Percentiles rank a stretch among this genome's conserved stretches.
phyloP scores from a whole-genome alignment of 2,888 invertebrate species.

The Stenotaenia linearis region DNA sequence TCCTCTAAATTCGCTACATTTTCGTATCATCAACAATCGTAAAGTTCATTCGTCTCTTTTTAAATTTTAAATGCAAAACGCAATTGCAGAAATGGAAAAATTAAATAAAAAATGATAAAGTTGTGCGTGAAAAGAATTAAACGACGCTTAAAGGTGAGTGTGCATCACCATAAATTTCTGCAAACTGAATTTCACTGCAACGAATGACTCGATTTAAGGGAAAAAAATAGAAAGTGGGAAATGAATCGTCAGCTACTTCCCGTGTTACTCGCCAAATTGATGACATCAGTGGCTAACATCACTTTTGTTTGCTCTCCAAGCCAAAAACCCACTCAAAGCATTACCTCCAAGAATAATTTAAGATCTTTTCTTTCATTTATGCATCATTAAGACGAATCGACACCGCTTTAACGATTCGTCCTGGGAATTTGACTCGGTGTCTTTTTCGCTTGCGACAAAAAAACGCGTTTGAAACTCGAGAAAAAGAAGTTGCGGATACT shows the following conservation, averaged over 20 bases:
- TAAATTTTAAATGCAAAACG: too few relatives aligned
- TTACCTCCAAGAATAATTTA: background rate
- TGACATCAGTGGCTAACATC: background rate
- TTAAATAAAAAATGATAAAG: too few relatives aligned
- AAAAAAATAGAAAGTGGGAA: background rate
- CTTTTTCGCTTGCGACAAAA: too few relatives aligned
- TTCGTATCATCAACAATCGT: too few relatives aligned
- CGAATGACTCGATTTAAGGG: background rate
- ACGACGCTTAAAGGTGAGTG: too few relatives aligned
- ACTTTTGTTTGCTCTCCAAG: background rate
- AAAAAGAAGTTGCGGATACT: too few relatives aligned
- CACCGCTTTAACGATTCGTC: background rate
- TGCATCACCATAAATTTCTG: background rate
- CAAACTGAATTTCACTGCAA: background rate
- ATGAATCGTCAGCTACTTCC: background rate
- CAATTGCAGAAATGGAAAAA: too few relatives aligned
- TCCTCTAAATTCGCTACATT: too few relatives aligned
- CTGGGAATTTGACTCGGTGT: background rate
- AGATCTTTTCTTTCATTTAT: background rate
- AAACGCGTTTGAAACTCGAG: too few relatives aligned
- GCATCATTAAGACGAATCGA: background rate
- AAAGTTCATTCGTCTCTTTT: too few relatives aligned
- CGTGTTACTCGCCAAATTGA: background rate
- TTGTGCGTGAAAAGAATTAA: too few relatives aligned
- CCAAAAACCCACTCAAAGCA: background rate